These are phyloP conservation scores for Gambusia holbrooki DNA, from an alignment of 2,113 vertebrate genomes.

Conservation along the genomic window DNA sequence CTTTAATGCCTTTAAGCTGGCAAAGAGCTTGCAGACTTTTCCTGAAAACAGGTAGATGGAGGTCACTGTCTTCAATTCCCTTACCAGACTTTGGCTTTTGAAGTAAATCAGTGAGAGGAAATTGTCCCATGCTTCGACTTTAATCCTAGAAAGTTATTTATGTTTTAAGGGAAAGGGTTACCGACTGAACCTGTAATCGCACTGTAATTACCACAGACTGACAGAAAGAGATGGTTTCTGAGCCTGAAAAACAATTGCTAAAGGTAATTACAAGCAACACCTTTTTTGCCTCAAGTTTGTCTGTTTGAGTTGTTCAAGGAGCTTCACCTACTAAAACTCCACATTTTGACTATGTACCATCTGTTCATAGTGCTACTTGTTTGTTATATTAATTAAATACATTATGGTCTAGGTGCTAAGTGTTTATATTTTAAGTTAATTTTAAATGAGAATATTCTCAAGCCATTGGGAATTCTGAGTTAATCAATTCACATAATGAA, in stretches of 20 bases:
- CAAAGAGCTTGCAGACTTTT: constrained; percentile 14
- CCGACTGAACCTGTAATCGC: constrained; percentile 43
- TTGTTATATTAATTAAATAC: neutral
- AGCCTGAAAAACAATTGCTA: constrained; percentile 32
- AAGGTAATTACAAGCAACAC: constrained; percentile 28
- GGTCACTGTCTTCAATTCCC: constrained; percentile 57
- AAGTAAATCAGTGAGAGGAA: constrained; percentile 50
- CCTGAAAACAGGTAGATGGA: constrained; percentile 37
- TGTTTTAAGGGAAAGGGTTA: constrained; percentile 34
- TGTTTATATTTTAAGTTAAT: neutral
- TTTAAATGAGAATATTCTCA: neutral
- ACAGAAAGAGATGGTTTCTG: constrained; percentile 30
- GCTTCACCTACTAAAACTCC: neutral
- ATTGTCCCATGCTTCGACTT: constrained; percentile 32
- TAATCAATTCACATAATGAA: neutral
- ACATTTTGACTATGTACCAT: neutral
- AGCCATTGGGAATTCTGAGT: neutral
- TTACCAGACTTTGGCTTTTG: constrained; percentile 28
- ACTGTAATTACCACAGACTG: constrained; percentile 36
- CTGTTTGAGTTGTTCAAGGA: neutral
- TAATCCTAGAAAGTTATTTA: constrained; percentile 44
- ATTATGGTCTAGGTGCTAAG: neutral
- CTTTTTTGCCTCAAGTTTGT: constrained; percentile 20
- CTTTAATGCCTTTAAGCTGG: constrained; percentile 27
- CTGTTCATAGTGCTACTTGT: neutral